A percentile compares a stretch with the other conserved stretches of the same genome.
Conservation (phyloP, 23 tunicate species). For the Trididemnum nubilum region DNA sequence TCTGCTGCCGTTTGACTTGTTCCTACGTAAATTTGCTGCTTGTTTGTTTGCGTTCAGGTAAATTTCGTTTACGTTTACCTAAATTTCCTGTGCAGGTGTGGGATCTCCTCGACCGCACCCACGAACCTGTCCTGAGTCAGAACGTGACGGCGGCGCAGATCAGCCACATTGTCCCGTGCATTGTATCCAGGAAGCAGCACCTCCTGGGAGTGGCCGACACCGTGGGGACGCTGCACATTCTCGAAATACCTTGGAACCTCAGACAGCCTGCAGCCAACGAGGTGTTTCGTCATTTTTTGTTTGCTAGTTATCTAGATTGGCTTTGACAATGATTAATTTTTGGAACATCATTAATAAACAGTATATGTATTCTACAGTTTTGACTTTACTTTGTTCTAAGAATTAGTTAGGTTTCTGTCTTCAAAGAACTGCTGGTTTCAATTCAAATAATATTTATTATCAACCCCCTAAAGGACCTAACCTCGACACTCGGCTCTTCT, state of each 20-base stretch:
- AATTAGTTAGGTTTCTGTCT: too few species aligned
- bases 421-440: too few species aligned
- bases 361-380: too few species aligned
- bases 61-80: too few species aligned
- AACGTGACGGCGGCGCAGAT: conserved; percentile 95
- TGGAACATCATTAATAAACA: not conserved
- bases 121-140: conserved; percentile 88
- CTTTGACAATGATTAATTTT: not conserved
- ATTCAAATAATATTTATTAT: too few species aligned
- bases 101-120: conserved; percentile 97
- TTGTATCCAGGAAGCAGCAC: conserved; percentile 89
- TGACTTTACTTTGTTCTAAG: too few species aligned
- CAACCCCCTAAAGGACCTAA: too few species aligned
- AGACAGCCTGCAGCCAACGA: conserved; percentile 82
- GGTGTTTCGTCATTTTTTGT: conserved; percentile 27
- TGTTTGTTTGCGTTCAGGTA: too few species aligned
- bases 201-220: conserved; percentile 85
- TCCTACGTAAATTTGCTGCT: too few species aligned
- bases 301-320: not conserved
- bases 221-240: conserved; percentile 94
- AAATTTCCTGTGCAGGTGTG: conserved; percentile 85
- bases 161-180: conserved; percentile 77
- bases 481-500: too few species aligned
- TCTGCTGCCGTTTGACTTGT: too few species aligned
- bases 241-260: conserved; percentile 96